Conservation (phyloP, 2,888 invertebrate species). For the Rosalia funebris region DNA sequence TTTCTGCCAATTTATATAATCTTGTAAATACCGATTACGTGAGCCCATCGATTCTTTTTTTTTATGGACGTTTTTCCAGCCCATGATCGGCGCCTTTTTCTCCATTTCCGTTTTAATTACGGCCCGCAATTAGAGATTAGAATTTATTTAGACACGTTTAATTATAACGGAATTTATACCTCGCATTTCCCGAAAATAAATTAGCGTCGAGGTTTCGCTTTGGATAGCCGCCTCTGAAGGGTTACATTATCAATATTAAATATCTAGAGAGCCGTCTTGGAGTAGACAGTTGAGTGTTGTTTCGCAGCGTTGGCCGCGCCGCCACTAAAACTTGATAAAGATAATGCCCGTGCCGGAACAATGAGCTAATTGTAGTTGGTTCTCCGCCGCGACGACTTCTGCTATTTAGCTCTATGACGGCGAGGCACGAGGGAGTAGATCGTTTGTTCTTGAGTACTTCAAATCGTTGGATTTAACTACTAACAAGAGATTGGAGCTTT, state of each 20-base stretch:
- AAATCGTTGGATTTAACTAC: too few species aligned
- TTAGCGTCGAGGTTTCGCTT: slow-evolving; percentile 42
- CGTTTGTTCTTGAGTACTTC: too few species aligned
- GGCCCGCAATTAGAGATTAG: slow-evolving; percentile 29
- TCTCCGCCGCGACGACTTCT: slow-evolving; percentile 41
- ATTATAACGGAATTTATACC: slow-evolving; percentile 55
- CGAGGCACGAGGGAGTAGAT: too few species aligned
- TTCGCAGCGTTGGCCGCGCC: slow-evolving; percentile 51
- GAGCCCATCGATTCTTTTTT: too few species aligned
- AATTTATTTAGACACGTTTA: slow-evolving; percentile 48
- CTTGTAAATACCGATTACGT: too few species aligned
- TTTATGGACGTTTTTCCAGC: too few species aligned
- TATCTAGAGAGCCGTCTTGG: slow-evolving; percentile 56
- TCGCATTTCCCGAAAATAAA: slow-evolving; percentile 55
- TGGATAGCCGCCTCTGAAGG: slow-evolving; percentile 55
- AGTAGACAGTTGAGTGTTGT: slow-evolving; percentile 56
- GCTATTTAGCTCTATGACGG: not conserved
- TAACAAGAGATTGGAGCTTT: too few species aligned
- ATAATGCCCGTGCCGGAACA: slow-evolving; percentile 61
- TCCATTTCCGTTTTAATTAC: slow-evolving; percentile 23
- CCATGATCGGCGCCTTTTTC: slow-evolving; percentile 14
- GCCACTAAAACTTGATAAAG: slow-evolving; percentile 62
- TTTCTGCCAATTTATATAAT: too few species aligned
- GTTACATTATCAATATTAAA: slow-evolving; percentile 60
- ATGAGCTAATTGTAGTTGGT: slow-evolving; percentile 62